phyloP scores from a whole-genome alignment of 2,888 invertebrate species.

The Hyalella azteca region DNA sequence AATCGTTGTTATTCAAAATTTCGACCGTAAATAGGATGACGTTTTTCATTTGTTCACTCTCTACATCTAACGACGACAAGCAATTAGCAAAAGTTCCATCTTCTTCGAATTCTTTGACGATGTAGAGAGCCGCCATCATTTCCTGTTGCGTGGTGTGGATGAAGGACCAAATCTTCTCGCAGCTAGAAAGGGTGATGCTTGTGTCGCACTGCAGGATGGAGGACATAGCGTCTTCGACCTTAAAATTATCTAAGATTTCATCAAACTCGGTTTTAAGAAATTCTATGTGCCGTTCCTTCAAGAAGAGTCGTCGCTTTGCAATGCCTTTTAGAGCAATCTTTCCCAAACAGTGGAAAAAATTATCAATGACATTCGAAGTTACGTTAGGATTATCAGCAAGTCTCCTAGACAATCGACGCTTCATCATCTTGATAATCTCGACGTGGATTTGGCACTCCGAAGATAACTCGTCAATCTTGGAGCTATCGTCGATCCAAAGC shows the following conservation, averaged over 20 bases:
- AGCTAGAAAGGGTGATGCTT: neutral
- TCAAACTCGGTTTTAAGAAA: neutral
- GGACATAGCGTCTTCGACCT: neutral
- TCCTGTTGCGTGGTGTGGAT: neutral
- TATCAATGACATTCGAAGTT: neutral
- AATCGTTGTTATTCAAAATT: neutral
- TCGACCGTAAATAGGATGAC: neutral
- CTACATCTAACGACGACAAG: neutral
- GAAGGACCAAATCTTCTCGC: constrained; percentile 7
- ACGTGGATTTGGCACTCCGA: neutral
- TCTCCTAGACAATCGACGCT: neutral
- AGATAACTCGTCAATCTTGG: neutral
- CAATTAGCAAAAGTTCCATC: neutral
- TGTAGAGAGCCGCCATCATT: neutral
- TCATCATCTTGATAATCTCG: constrained; percentile 5
- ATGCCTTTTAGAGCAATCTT: neutral
- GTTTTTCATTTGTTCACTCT: neutral
- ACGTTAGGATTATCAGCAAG: neutral
- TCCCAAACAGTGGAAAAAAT: neutral
- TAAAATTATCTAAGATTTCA: neutral
- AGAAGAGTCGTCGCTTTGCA: neutral
- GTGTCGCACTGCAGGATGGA: neutral
- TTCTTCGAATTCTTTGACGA: neutral
- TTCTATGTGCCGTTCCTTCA: neutral
- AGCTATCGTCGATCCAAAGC: neutral